Conservation (phyloP, 2,113 vertebrate genomes). For the Poecilia latipinna region DNA sequence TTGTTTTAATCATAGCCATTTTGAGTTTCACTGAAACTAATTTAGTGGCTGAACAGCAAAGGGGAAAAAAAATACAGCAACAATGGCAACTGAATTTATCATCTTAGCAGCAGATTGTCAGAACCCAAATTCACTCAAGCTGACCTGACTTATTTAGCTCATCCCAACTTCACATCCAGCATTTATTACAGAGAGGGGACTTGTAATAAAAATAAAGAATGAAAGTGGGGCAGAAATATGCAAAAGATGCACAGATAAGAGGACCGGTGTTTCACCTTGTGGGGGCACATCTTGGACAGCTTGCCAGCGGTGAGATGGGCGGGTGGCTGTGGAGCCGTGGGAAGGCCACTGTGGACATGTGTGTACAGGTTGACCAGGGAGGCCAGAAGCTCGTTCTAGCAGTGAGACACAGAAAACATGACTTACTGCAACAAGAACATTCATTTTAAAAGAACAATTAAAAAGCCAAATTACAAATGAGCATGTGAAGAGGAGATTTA, state of each 20-base stretch:
- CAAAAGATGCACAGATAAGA: too few relatives aligned
- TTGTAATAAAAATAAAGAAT: neutral
- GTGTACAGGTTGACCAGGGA: slow-evolving; percentile 88
- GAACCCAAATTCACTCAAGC: too few relatives aligned
- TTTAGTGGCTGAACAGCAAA: too few relatives aligned
- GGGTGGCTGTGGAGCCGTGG: slow-evolving; percentile 79
- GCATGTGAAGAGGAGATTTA: too few relatives aligned
- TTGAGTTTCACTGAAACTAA: too few relatives aligned
- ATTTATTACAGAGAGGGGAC: neutral
- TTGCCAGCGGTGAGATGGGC: slow-evolving; percentile 90
- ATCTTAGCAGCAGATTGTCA: too few relatives aligned
- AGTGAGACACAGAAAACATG: slow-evolving; percentile 23
- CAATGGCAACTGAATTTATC: too few relatives aligned
- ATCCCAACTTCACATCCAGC: too few relatives aligned
- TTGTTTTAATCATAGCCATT: too few relatives aligned
- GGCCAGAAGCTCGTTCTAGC: slow-evolving; percentile 87
- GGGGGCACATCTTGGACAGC: slow-evolving; percentile 93
- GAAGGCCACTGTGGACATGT: slow-evolving; percentile 85
- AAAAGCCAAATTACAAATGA: neutral
- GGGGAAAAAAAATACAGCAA: too few relatives aligned
- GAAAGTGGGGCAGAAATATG: neutral
- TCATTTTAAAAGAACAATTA: neutral
- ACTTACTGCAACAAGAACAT: neutral
- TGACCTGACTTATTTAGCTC: too few relatives aligned
- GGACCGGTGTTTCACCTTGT: slow-evolving; percentile 85